phyloP scores from a whole-genome alignment of 2,797 vertebrate genomes.

The Ctenopoma multispine region DNA sequence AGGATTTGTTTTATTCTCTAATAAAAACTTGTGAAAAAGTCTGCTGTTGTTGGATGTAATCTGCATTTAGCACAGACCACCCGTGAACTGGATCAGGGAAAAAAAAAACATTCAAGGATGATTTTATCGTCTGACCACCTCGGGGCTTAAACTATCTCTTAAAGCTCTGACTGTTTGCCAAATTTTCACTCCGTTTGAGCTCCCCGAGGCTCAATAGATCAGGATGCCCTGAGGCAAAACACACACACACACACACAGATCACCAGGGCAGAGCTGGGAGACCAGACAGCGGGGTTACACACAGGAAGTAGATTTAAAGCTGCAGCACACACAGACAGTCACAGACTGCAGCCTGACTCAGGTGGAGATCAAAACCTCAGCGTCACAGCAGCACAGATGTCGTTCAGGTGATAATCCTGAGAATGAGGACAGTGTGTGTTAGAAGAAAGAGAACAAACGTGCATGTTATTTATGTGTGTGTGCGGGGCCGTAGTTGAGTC shows the following conservation, averaged over 20 bases:
- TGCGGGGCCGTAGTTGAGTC: conserved; percentile 79
- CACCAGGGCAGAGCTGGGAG: conserved; percentile 36
- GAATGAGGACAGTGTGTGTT: conserved; percentile 39
- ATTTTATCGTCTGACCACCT: conserved; percentile 37
- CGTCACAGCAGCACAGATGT: conserved; percentile 51
- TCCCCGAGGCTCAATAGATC: conserved; percentile 37
- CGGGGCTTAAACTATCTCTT: conserved; percentile 35
- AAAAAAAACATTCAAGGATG: conserved; percentile 23
- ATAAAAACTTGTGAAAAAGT: neutral
- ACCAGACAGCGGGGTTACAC: conserved; percentile 16
- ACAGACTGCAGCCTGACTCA: conserved; percentile 28
- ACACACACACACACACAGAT: conserved; percentile 37
- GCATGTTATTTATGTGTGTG: conserved; percentile 31
- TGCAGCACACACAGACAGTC: neutral
- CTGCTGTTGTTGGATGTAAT: neutral
- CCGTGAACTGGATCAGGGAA: neutral
- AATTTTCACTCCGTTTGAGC: conserved; percentile 34
- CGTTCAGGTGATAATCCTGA: conserved; percentile 42
- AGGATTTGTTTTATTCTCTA: neutral
- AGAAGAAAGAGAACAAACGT: conserved; percentile 14
- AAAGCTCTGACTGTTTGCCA: conserved; percentile 36
- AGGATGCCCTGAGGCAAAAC: conserved; percentile 60
- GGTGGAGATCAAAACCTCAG: conserved; percentile 17
- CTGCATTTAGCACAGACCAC: conserved; percentile 55
- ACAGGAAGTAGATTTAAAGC: conserved; percentile 30